Base-by-base conservation (phyloP, 2,888 invertebrate species). In the Drosophila siamana region DNA sequence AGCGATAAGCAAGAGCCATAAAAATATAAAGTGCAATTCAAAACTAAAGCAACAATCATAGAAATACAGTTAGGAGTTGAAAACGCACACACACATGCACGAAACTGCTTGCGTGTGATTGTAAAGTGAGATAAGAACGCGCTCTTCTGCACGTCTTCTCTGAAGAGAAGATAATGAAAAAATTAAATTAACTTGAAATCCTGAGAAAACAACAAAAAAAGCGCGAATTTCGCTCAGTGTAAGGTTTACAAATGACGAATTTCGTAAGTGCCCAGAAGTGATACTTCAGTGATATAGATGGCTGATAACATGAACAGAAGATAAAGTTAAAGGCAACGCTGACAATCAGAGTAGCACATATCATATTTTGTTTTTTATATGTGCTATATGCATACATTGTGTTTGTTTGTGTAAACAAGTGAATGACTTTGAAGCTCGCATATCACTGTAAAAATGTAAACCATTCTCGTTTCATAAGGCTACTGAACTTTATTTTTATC, bases 21-120 rank as follows among this genome's bases (percentile, higher is more conserved):
- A 47, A 69, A 65, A 66, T 70, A 83, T 70, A 67, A 79, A 81
- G 52, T 83, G 86, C 86, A 84, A 77, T 74, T 74, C 41, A 65
- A 63, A 64, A 70, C 57, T 69, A 48, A 72, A 71, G n/a, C 62
- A 54, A 70, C 51, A 48, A 68, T 72, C 61, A 63, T 43, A 50
- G 24, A 61, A 69, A 59, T 59, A 71, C 46, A 55, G 44, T 47
- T 55, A 44, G 19, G 19, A 33, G 55, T 54, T 8, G 26, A 13
- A 24, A 1, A 22, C 22, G 8, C 44, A 13, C 6, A 22, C 22
- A 24, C 8, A 24, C 44, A 44, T 15, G 7, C 28, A 9, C 19
- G 1, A 19, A 44, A 36, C 13, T 40, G 15, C 47, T 2, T 36
- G 43, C 50, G n/a, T 41, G 44, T 4, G 30, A 60, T 59, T 41